Evolutionary conservation across 2,113 vertebrate species (phyloP).

Genomic region (Nanger granti): DNA sequence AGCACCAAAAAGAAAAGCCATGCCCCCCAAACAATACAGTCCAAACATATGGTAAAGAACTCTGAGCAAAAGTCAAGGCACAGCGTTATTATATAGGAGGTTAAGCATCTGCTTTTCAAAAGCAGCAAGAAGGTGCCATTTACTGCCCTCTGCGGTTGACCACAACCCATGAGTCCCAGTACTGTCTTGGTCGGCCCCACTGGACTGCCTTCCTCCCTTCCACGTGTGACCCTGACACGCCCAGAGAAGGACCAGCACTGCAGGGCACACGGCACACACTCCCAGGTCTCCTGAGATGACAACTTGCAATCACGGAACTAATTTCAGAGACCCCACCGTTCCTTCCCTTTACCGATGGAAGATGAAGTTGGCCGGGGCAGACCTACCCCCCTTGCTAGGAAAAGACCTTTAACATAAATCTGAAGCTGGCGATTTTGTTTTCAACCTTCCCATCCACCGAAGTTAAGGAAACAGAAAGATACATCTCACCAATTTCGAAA

Average conservation of each 20-base stretch:
- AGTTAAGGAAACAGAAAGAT: conserved; percentile 17
- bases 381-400: background rate
- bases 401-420: background rate
- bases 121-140: background rate
- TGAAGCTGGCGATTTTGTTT: conserved; percentile 7
- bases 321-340: background rate
- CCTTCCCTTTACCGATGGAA: background rate
- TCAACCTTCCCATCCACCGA: background rate
- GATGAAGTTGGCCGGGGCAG: background rate
- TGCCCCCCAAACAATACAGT: background rate
- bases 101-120: conserved; percentile 23
- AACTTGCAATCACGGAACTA: background rate
- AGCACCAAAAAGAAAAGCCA: background rate
- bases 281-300: background rate
- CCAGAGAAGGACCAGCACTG: background rate
- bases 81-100: background rate
- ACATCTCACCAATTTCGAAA: background rate
- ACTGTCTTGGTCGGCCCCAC: too few species aligned
- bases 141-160: background rate
- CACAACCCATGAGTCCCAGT: background rate
- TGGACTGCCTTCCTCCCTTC: background rate
- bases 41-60: background rate
- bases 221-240: background rate
- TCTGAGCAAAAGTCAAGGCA: background rate
- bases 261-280: background rate